Percentiles rank a stretch among this genome's conserved stretches.
phyloP scores from a whole-genome alignment of 1,140 invertebrate genomes.

The Cotesia typhae region DNA sequence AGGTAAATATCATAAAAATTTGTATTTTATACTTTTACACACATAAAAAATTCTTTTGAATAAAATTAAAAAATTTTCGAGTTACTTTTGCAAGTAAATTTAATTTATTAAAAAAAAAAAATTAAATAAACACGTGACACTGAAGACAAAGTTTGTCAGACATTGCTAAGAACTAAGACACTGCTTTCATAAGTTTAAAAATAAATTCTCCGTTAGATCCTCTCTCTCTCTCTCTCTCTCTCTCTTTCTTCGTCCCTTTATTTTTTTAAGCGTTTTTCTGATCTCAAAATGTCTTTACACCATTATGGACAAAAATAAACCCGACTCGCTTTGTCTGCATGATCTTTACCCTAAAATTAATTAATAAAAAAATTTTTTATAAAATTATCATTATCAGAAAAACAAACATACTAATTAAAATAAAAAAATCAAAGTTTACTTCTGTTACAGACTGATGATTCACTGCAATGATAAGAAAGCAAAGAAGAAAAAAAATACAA shows the following conservation, averaged over 20 bases:
- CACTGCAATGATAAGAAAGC: conserved; percentile 11
- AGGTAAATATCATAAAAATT: conserved; percentile 13
- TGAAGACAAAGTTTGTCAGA: neutral
- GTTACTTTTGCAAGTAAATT: too few species aligned
- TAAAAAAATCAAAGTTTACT: conserved; percentile 11
- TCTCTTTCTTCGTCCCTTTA: too few species aligned
- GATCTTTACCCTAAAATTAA: neutral
- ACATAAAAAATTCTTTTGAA: too few species aligned
- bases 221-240: too few species aligned
- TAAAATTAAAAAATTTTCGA: too few species aligned
- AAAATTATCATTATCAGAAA: too few species aligned
- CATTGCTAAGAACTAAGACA: too few species aligned
- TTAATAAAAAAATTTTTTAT: too few species aligned
- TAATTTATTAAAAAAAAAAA: too few species aligned
- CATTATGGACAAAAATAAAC: conserved; percentile 18
- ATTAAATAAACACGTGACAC: neutral
- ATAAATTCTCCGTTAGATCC: too few species aligned
- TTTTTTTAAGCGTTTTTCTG: neutral
- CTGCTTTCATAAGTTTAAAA: too few species aligned
- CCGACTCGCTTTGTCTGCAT: conserved; percentile 21
- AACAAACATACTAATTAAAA: too few species aligned
- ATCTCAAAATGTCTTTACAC: neutral
- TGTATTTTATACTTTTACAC: neutral
- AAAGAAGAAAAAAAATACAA: conserved; percentile 41
- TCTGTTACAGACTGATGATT: conserved; percentile 46